Percentiles rank a stretch among this genome's conserved stretches.
These are phyloP conservation scores for Ceratina japonica DNA, from an alignment of 1,140 invertebrate species.

Conservation along the genomic window DNA sequence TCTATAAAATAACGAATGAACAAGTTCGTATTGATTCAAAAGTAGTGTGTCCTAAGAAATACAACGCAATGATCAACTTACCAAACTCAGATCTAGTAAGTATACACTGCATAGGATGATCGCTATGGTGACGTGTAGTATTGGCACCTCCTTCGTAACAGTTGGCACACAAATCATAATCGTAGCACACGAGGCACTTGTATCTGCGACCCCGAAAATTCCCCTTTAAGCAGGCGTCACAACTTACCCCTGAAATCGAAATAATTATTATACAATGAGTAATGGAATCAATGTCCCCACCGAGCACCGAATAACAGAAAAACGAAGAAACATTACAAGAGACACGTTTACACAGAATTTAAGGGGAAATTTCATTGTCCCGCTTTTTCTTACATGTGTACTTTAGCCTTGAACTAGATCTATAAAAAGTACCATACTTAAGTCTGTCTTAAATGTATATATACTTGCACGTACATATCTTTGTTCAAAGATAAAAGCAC, in stretches of 20 bases:
- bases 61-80: conserved; percentile 75
- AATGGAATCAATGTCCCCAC: background rate
- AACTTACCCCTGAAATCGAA: conserved; percentile 92
- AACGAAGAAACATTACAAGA: background rate
- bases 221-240: conserved; percentile 99
- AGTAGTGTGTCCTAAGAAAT: background rate
- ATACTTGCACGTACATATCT: background rate
- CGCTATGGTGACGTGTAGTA: conserved; percentile 94
- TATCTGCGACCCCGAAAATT: conserved; percentile 98
- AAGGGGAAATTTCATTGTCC: no score
- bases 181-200: conserved; percentile 99
- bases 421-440: conserved; percentile 40
- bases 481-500: background rate
- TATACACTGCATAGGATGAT: conserved; percentile 99
- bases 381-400: background rate
- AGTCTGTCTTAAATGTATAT: conserved; percentile 16
- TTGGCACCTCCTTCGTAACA: conserved; percentile 97
- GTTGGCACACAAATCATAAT: conserved; percentile 98
- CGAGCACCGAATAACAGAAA: background rate
- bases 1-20: conserved; percentile 80
- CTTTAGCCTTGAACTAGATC: conserved; percentile 36
- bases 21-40: background rate
- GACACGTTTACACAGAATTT: background rate
- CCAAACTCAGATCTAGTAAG: conserved; percentile 97
- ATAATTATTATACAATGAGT: background rate